phyloP scores from a whole-genome alignment of 2,797 vertebrate genomes.

The Galagoides demidoff region DNA sequence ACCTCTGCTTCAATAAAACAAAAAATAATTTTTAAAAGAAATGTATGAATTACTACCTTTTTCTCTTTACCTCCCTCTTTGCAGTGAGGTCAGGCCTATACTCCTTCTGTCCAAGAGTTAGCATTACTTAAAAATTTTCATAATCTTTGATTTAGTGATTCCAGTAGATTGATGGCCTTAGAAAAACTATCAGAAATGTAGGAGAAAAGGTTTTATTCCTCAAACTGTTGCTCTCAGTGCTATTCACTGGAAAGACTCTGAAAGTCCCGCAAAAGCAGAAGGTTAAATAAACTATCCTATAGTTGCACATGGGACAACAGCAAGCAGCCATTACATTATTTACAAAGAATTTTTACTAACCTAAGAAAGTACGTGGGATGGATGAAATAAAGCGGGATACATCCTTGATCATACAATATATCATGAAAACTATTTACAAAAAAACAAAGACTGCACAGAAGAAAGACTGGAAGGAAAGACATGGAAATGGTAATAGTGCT shows the following conservation, averaged over 20 bases:
- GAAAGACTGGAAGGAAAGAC: not conserved
- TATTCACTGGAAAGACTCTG: slow-evolving; percentile 6
- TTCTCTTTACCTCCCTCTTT: not conserved
- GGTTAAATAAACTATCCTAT: not conserved
- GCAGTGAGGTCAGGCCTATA: not conserved
- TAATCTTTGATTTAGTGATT: not conserved
- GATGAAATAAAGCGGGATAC: not conserved
- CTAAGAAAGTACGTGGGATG: not conserved
- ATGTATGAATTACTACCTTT: not conserved
- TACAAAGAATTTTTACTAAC: not conserved
- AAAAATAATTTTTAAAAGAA: not conserved
- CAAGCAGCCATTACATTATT: not conserved
- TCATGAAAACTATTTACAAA: not conserved
- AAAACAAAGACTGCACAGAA: not conserved
- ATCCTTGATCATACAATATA: not conserved
- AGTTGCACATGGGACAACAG: not conserved
- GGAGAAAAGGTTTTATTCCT: not conserved
- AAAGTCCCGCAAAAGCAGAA: not conserved
- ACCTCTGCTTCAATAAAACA: slow-evolving; percentile 25
- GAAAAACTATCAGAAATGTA: slow-evolving; percentile 21
- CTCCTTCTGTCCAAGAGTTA: not conserved
- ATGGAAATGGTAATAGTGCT: not conserved
- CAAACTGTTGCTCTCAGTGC: not conserved
- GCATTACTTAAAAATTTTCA: not conserved
- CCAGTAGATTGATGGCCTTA: not conserved